Evolutionary conservation across 1,140 invertebrate species (phyloP), one percentile per base, ranked within the genome.

Genomic region (Drosophila punjabiensis): DNA sequence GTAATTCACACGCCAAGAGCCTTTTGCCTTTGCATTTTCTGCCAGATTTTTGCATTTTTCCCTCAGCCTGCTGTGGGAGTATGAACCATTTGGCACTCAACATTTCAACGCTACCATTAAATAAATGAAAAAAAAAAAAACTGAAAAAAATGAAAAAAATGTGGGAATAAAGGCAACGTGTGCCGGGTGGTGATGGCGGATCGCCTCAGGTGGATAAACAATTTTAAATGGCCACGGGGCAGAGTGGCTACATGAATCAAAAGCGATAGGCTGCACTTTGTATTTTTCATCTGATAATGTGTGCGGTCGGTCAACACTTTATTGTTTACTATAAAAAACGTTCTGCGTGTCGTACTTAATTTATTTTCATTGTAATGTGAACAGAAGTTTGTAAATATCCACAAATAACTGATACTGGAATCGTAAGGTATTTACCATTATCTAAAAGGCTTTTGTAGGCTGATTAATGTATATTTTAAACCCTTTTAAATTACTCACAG

Each of bases 101-200:
- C 43, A 43, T 78, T 78, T 78, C 76, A 78, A 62, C 76, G 63
- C 56, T 58, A 37, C 41, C 64, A 69, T 69, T 78, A 62, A 78
- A 78, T 78, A 52, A 39, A 56, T 62, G 43, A 14, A 43, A 56
- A 65, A 77, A 35, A 77, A 35, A 24, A 24, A 24, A 24, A 24
- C n/a, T n/a, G 3, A 24, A 1, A 24, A 24, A 24, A 24, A 24
- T 24, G 24, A 58, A 77, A 35, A 68, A 35, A 37, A 13, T 53
- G 64, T 69, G 64, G 37, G 35, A 71, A 55, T 37, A 45, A 24
- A 47, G 39, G 32, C 63, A 70, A 53, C 62, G 67, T 50, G 62
- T 70, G 63, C 45, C 53, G 13, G 24, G 39, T 56, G 52, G 52
- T 35, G 32, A 35, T 55, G 55, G 30, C 47, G 50, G 53, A 66